Conservation (phyloP, 1,140 invertebrate species). For the Pygmarrhopalites habei region DNA sequence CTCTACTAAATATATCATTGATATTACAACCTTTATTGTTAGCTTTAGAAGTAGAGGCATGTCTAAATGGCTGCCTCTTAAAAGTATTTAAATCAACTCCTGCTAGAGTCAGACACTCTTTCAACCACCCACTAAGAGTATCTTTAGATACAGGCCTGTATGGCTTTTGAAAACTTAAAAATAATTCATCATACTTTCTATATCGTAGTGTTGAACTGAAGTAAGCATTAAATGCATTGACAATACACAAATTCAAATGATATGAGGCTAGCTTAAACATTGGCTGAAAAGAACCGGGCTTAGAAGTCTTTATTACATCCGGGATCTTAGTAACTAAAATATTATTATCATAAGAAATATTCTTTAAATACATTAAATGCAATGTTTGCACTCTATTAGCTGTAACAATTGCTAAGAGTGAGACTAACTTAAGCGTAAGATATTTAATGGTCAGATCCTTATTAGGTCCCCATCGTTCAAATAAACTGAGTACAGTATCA, state of each 20-base stretch:
- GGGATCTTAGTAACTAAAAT: background rate
- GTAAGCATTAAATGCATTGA: background rate
- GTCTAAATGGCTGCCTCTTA: background rate
- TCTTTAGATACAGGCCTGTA: background rate
- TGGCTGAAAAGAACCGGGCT: background rate
- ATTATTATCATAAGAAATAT: background rate
- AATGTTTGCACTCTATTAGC: conserved; percentile 2
- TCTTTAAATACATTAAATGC: background rate
- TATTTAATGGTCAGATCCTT: background rate
- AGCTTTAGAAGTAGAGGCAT: background rate
- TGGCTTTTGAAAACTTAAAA: background rate
- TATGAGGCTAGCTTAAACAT: background rate
- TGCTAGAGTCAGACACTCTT: background rate
- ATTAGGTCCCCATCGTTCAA: background rate
- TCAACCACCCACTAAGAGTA: conserved; percentile 6
- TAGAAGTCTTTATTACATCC: background rate
- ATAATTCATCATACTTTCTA: too few relatives aligned
- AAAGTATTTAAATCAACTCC: background rate
- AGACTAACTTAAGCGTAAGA: conserved; percentile 1
- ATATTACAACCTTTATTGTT: background rate
- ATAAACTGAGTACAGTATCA: background rate
- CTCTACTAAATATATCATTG: background rate
- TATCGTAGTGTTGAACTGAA: background rate
- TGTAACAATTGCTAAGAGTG: background rate
- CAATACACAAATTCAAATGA: background rate